A percentile compares a stretch with the other conserved stretches of the same genome.
phyloP scores from a whole-genome alignment of 2,113 vertebrate species.

The Circaetus gallicus region DNA sequence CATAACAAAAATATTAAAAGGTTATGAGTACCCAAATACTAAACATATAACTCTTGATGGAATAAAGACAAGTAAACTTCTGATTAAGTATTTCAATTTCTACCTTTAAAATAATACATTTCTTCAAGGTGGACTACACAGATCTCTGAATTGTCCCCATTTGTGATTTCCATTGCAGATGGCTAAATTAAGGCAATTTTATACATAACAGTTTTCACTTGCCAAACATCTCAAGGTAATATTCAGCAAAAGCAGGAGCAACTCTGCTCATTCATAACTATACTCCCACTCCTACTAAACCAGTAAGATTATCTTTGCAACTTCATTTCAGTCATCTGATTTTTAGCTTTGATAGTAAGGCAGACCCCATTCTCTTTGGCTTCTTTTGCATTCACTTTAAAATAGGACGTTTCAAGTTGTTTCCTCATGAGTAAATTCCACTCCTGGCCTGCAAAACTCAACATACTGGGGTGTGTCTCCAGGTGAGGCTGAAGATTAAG shows the following conservation, averaged over 20 bases:
- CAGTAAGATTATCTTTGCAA: neutral
- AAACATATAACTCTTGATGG: neutral
- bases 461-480: neutral
- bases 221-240: neutral
- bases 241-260: neutral
- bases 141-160: neutral
- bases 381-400: neutral
- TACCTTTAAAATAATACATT: neutral
- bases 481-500: neutral
- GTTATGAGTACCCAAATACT: neutral
- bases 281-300: neutral
- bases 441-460: neutral
- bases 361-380: neutral
- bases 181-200: neutral
- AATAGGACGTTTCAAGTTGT: neutral
- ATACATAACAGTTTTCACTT: neutral
- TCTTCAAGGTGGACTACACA: neutral
- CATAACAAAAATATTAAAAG: neutral
- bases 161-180: neutral
- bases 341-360: neutral
- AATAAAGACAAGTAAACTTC: neutral
- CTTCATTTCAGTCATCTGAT: neutral
- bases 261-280: neutral
- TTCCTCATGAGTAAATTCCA: conserved; percentile 6
- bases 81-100: neutral